Base-by-base conservation (phyloP, 2,888 invertebrate genomes). In the Parnassius apollo region DNA sequence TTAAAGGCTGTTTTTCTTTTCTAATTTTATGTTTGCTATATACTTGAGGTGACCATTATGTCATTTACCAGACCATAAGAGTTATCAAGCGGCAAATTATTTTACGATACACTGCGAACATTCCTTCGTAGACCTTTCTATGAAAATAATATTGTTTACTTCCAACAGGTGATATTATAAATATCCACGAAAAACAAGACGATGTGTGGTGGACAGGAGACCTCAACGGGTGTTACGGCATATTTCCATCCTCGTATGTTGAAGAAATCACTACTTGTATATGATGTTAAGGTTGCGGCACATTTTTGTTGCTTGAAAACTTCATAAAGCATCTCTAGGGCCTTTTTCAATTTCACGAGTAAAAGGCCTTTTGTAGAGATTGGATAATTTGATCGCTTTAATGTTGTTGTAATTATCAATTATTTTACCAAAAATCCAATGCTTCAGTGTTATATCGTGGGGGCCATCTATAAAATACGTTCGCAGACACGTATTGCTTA, bases 141-240 rank as follows among this genome's bases (percentile, higher is more conserved):
- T 2, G 10, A 48, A 48, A n/a, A 48, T n/a, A 54, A 54, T 54
- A 10, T 10, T 2, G n/a, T 13, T 54, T 22, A 42, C 11, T 66
- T 59, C 57, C 81, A 78, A 80, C 93, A 91, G 97, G 98, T 69
- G 98, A 98, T 82, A 90, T 97, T 56, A 96, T 98, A 72, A 95
- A 95, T 72, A 96, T 98, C 48, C 97, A 96, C 81, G 95, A 96
- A 75, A 98, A 98, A 78, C 97, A 97, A 82, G 96, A 96, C 45
- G 97, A 98, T 77, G 98, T 97, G 48, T 98, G 98, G 98, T 98
- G 98, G 98, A 93, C 97, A 64, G 98, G 98, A 2, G 97, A 98
- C 75, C 93, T 97, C 63, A 94, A 95, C 75, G 97, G 98, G 52
- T 93, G 94, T 67, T 95, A 96, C 66, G 98, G 98, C 42, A 97